Evolutionary conservation across 2,797 vertebrate genomes (phyloP).

Genomic region (Lepidocolaptes lacrymiger): DNA sequence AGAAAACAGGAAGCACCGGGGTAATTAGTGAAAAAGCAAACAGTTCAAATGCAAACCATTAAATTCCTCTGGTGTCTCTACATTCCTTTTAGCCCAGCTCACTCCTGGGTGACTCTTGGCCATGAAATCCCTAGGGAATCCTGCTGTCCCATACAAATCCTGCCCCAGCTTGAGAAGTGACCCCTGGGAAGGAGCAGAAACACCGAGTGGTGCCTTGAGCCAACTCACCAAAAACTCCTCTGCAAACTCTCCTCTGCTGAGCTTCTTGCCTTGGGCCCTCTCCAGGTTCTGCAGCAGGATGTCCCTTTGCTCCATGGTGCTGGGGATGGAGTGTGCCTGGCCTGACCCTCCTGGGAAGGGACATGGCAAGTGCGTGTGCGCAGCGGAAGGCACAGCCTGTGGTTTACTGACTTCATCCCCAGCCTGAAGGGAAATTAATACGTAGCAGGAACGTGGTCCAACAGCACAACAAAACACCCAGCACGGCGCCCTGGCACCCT

Average conservation of each 20-base stretch:
- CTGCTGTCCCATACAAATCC: not conserved
- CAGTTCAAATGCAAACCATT: not conserved
- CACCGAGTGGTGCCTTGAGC: not conserved
- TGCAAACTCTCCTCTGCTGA: constrained; percentile 70
- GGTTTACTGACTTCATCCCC: constrained; percentile 82
- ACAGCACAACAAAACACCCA: constrained; percentile 47
- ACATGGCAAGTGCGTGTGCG: constrained; percentile 70
- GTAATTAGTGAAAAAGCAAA: not conserved
- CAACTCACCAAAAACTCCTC: constrained; percentile 81
- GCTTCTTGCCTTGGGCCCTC: constrained; percentile 79
- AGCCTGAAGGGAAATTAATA: constrained; percentile 86
- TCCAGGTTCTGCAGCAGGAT: constrained; percentile 83
- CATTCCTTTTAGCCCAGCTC: not conserved
- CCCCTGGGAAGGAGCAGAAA: not conserved
- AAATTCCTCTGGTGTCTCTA: not conserved
- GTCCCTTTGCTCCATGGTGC: constrained; percentile 83
- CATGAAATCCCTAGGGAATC: not conserved
- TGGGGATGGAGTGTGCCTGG: not conserved
- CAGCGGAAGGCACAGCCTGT: constrained; percentile 72
- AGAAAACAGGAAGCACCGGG: constrained; percentile 53
- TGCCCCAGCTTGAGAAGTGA: fast-evolving
- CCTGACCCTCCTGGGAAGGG: not conserved
- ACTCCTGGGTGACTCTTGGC: not conserved
- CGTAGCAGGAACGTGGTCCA: constrained; percentile 84
- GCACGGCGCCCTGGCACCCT: constrained; percentile 80